Evolutionary conservation across 2,888 invertebrate species (phyloP), one percentile per base, ranked within the genome.

Genomic region (Ceramica pisi): DNA sequence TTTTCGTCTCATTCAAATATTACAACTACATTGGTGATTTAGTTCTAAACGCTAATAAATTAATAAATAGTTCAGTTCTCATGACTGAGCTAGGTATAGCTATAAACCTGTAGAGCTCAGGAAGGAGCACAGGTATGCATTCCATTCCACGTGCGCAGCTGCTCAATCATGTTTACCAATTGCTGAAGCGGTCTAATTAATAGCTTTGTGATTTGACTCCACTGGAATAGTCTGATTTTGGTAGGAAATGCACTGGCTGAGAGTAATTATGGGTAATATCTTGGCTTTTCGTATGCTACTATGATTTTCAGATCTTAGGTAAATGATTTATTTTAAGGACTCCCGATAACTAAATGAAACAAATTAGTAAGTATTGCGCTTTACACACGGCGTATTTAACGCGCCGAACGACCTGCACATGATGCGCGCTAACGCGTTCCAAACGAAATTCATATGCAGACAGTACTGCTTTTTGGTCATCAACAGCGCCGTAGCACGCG

Each of bases 201-300:
- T 87, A 84, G 87, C 88, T 89, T 89, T 90, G 89, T 87, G 85
- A 87, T 87, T 84, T 81, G 78, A 75, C 78, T 86, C 84, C 80
- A 77, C 82, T 80, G 77, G 76, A 71, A 66, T 75, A 71, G 72
- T 63, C 61, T 53, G 59, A 44, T 56, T 61, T 41, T 35, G 50
- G 7, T 59, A 19, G 41, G 35, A 31, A 69, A 62, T 41, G 38
- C 19, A 48, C 16, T 60, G 8, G 2, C n/a, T 57, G 23, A 10
- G 12, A 12, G 26, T 65, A 62, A 61, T 64, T 64, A n/a, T 38
- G 46, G 46, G 44, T 48, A n/a, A 44, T 53, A 16, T 35, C 9
- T 50, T 21, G 5, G 46, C n/a, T 53, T 70, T 23, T n/a, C n/a
- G n/a, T 21, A 26, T 50, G 2, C 7, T 53, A 16, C 21, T 41